phyloP scores from a whole-genome alignment of 2,888 invertebrate genomes.

The Uloborus plumipes region DNA sequence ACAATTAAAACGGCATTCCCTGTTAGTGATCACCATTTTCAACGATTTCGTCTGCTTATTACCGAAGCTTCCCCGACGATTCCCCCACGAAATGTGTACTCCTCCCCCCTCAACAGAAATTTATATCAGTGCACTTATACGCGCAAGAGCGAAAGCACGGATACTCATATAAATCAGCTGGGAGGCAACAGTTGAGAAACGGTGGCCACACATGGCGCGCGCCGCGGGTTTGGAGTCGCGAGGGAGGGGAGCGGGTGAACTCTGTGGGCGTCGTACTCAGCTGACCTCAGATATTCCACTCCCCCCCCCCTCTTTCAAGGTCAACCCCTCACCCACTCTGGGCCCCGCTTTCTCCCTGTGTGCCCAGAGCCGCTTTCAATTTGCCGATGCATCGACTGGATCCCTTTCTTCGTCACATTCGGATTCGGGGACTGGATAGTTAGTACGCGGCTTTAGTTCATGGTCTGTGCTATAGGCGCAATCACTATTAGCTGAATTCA shows the following conservation, averaged over 20 bases:
- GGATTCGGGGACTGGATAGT: not conserved
- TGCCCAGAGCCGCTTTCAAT: conserved; percentile 25
- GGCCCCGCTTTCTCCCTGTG: conserved; percentile 2
- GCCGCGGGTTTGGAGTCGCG: not conserved
- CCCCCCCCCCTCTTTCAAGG: conserved; percentile 40
- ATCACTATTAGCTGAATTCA: not conserved
- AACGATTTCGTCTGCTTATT: no score
- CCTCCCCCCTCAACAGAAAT: no score
- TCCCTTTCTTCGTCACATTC: conserved; percentile 19
- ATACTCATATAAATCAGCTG: no score
- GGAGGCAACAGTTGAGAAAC: not conserved
- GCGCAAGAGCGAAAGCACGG: no score
- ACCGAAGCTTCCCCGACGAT: no score
- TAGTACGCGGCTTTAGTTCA: not conserved
- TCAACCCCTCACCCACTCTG: conserved; percentile 29
- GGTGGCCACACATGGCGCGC: conserved; percentile 37
- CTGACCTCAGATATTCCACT: conserved; percentile 40
- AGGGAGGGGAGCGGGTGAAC: conserved; percentile 32
- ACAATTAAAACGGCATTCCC: no score
- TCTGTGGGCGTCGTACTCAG: conserved; percentile 41
- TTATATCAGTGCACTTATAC: no score
- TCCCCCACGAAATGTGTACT: no score
- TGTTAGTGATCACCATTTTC: no score
- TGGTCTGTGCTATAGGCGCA: not conserved
- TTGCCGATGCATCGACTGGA: conserved; percentile 40